A percentile compares a stretch with the other conserved stretches of the same genome.
These are phyloP conservation scores for Plebejus melissa DNA, from an alignment of 2,888 invertebrate genomes.

Conservation along the genomic window DNA sequence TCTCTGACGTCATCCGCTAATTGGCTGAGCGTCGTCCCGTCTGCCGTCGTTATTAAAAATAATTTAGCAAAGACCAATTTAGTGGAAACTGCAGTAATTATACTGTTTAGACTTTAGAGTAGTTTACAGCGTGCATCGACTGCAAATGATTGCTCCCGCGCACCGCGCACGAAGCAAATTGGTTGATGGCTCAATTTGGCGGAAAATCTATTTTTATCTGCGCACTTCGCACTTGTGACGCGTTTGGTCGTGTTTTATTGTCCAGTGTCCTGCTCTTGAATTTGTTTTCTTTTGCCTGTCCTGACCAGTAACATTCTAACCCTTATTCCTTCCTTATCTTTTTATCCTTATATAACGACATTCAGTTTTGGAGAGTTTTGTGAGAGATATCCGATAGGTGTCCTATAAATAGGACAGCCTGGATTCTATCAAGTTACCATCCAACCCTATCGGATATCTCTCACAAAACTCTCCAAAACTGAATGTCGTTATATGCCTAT, in stretches of 20 bases:
- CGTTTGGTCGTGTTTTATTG: constrained; percentile 16
- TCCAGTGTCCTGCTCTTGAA: background rate
- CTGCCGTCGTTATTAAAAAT: constrained; percentile 18
- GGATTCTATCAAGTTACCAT: background rate
- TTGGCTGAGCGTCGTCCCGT: constrained; percentile 3
- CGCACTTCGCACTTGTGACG: constrained; percentile 11
- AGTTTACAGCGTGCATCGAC: constrained; percentile 17
- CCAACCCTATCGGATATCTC: too few species aligned
- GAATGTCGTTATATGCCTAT: too few species aligned
- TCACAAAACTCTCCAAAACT: too few species aligned
- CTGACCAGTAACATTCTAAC: too few species aligned
- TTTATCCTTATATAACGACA: too few species aligned
- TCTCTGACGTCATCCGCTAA: constrained; percentile 8
- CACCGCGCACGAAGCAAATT: constrained; percentile 42
- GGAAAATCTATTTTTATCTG: constrained; percentile 41
- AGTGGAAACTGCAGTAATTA: constrained; percentile 15
- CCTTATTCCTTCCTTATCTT: background rate
- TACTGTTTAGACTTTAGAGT: constrained; percentile 17
- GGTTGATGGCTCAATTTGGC: constrained; percentile 43
- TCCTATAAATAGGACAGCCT: background rate
- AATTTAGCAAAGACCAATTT: constrained; percentile 9
- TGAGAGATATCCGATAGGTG: background rate
- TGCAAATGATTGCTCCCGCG: constrained; percentile 32
- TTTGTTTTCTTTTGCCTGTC: background rate
- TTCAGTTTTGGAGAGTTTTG: too few species aligned